Base-by-base conservation (phyloP, 2,797 vertebrate genomes). In the Synanceia verrucosa region DNA sequence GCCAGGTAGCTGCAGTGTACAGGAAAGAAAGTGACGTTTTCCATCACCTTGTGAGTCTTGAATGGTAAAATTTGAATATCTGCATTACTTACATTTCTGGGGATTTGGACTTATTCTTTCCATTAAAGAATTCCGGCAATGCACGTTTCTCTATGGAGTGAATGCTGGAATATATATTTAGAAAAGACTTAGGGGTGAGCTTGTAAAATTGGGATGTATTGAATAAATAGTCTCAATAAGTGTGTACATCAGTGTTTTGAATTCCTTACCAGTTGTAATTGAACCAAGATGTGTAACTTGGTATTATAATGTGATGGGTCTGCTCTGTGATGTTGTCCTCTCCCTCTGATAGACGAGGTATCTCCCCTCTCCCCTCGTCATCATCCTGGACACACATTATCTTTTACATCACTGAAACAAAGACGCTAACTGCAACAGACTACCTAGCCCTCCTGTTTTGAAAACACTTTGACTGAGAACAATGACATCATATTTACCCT, bases 41-140 rank as follows among this genome's bases (percentile, higher is more conserved):
- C 2, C 14, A 46, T 44, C 19, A 36, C n/a, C 7, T 11, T 23
- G 18, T 52, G 2, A 11, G 2, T 23, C 3, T n/a, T n/a, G 2
- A 19, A 13, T 11, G 2, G 0, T 52, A 3, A 69, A 26, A 14
- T 31, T 18, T 29, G 26, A 57, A 18, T 28, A 28, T 62, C 23
- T 60, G 60, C 14, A n/a, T 9, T 47, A 93, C 97, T 97, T 79
- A 99, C 98, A 98, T 98, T 91, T 99, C 98, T 58, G 97, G 96
- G 24, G 97, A 96, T 93, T 99, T 99, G 37, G 98, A 99, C 82
- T 99, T 99, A 88, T 99, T 99, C 78, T 98, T 99, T 1, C 96
- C 96, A 3, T 97, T 98, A 88, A 99, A 99, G 91, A 99, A 99
- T 50, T 99, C 98, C 0, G 97, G 97, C 56, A 99, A 93, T 0